Evolutionary conservation across 2,113 vertebrate genomes (phyloP), one percentile per base, ranked within the genome.

Genomic region (Gracilinanus agilis): DNA sequence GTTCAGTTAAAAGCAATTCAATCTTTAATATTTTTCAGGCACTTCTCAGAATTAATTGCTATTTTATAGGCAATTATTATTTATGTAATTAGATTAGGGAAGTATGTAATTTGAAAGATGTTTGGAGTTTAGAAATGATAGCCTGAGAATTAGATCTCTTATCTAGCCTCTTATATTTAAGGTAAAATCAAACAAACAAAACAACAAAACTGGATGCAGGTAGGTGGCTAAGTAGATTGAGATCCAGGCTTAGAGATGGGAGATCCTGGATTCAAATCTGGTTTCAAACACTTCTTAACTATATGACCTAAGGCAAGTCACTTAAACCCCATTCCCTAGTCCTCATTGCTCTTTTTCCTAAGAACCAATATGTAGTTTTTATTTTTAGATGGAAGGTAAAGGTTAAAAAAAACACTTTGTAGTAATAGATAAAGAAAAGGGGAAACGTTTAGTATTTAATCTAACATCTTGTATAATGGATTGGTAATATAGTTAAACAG

Each of bases 51-150:
- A 93, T 88, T 96, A 96, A 94, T 92, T 95, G 89, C 58, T 96
- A 55, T 90, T 96, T 95, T 95, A 91, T 92, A 92, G 9, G 56
- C 93, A 97, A 91, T 96, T 95, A 27, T 24, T 92, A 27, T 95
- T 96, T 92, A 53, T 91, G 56, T 9, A 94, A 95, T 94, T 97
- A 90, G 53, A 90, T 95, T 90, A 93, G 10, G 24, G 88, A 24
- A 92, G 10, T 25, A 55, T 4, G 24, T 92, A 54, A 93, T 55
- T 94, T 94, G 44, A 97, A 83, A 89, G 90, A 88, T 91, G 54
- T 0, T 58, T 95, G 25, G 88, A 94, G 58, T 91, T 67, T 83
- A 93, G 19, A 10, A 96, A 49, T 92, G 91, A 90, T 24, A 27
- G 94, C 67, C 90, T 89, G 11, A 94, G 93, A 92, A 4, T 0